A percentile compares a stretch with the other conserved stretches of the same genome.
Evolutionary conservation across 2,888 invertebrate species (phyloP).

Genomic region (Polyploca ridens): DNA sequence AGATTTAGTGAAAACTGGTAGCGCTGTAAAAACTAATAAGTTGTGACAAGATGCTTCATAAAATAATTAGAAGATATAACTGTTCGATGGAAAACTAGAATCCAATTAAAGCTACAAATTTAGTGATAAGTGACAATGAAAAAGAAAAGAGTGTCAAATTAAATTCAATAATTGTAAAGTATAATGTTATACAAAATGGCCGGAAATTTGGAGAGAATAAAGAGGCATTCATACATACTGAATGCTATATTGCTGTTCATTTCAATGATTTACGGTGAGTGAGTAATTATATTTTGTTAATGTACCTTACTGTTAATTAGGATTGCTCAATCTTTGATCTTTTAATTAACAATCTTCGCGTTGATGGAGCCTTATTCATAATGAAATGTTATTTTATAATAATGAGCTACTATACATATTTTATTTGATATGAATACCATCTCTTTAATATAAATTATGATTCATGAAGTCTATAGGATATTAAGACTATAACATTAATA

Average conservation of each 20-base stretch:
- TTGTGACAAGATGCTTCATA: slow-evolving; percentile 63
- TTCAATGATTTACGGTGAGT: slow-evolving; percentile 80
- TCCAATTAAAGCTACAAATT: slow-evolving; percentile 33
- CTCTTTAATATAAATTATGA: not conserved
- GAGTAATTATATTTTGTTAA: slow-evolving; percentile 37
- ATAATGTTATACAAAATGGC: slow-evolving; percentile 65
- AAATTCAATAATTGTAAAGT: slow-evolving; percentile 45
- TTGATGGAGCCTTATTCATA: slow-evolving; percentile 11
- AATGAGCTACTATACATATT: not conserved
- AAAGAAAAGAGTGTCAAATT: slow-evolving; percentile 70
- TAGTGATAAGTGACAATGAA: slow-evolving; percentile 69
- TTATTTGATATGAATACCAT: not conserved
- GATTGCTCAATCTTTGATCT: slow-evolving; percentile 26
- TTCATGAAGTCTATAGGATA: too few relatives aligned
- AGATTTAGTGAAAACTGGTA: slow-evolving; percentile 66
- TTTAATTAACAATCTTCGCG: slow-evolving; percentile 14
- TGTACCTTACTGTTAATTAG: slow-evolving; percentile 42
- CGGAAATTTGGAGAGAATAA: slow-evolving; percentile 64
- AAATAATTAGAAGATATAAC: slow-evolving; percentile 46
- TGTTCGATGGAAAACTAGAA: slow-evolving; percentile 40
- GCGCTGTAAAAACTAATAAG: slow-evolving; percentile 53
- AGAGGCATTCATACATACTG: slow-evolving; percentile 71
- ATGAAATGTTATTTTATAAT: slow-evolving; percentile 2
- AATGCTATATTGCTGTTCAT: slow-evolving; percentile 73
- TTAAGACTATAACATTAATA: too few relatives aligned